These are phyloP conservation scores for Oreochromis aureus DNA, from an alignment of 2,113 vertebrate genomes.

Conservation along the genomic window DNA sequence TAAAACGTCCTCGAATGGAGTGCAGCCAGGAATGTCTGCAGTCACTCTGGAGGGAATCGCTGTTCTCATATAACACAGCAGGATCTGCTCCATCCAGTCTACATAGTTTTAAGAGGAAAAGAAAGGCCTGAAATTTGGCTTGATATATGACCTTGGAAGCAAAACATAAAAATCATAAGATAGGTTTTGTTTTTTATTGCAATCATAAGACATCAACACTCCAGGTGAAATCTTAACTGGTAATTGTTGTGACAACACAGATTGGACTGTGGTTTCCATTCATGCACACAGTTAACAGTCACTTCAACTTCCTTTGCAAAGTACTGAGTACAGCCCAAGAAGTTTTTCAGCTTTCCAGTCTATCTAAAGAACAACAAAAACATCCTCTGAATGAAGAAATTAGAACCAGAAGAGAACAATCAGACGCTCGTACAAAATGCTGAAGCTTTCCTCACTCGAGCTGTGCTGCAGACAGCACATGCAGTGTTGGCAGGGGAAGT, in stretches of 20 bases:
- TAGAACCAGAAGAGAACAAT: not conserved
- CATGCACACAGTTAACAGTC: not conserved
- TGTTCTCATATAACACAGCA: not conserved
- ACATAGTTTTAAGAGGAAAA: not conserved
- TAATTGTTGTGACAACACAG: not conserved
- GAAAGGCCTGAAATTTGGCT: not conserved
- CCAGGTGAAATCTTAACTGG: not conserved
- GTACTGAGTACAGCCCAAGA: not conserved
- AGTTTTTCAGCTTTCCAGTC: not conserved
- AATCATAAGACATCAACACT: not conserved
- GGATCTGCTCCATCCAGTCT: not conserved
- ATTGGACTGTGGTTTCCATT: not conserved
- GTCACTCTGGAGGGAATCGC: not conserved
- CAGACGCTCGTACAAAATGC: not conserved
- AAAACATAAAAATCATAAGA: not conserved
- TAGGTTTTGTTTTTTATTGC: not conserved
- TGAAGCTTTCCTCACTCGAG: not conserved
- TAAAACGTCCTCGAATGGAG: not conserved
- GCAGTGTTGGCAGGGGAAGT: not conserved
- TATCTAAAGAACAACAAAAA: not conserved
- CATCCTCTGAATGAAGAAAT: not conserved
- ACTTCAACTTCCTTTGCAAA: not conserved
- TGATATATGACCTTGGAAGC: not conserved
- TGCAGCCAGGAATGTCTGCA: constrained; percentile 26
- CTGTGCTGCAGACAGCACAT: not conserved